These are phyloP conservation scores for Sylvietta virens DNA, from an alignment of 2,113 vertebrate species.

Conservation along the genomic window DNA sequence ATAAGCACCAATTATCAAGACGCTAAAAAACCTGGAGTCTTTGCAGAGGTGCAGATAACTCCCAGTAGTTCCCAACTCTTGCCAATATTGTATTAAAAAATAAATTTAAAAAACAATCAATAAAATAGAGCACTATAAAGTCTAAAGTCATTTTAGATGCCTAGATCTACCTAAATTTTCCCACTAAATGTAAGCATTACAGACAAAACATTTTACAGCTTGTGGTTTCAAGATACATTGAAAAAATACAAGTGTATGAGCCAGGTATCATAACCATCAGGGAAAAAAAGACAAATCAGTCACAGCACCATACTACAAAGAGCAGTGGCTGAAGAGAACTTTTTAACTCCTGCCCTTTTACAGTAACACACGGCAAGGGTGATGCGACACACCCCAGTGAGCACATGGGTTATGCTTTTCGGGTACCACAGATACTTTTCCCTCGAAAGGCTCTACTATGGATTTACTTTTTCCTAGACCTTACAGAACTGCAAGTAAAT, in stretches of 20 bases:
- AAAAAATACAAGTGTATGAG: neutral
- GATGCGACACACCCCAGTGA: neutral
- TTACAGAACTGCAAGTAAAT: neutral
- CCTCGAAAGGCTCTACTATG: neutral
- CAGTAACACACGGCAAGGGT: neutral
- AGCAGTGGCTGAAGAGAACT: neutral
- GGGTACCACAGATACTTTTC: neutral
- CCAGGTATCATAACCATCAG: neutral
- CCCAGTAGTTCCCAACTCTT: neutral
- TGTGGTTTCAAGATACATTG: fast-evolving
- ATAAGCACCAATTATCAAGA: neutral
- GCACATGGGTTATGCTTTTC: neutral
- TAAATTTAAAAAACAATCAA: neutral
- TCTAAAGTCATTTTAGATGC: neutral
- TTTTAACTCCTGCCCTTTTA: neutral
- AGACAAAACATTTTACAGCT: neutral
- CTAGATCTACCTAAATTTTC: neutral
- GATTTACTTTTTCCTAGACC: neutral
- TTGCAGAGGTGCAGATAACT: neutral
- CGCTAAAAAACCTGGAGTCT: neutral
- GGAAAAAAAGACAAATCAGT: neutral
- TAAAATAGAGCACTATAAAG: neutral
- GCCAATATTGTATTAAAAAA: neutral
- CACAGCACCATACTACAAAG: neutral
- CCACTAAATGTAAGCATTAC: neutral